Percentiles rank a stretch among this genome's conserved stretches.
These are phyloP conservation scores for Dallia pectoralis DNA, from an alignment of 2,797 vertebrate species.

Conservation along the genomic window DNA sequence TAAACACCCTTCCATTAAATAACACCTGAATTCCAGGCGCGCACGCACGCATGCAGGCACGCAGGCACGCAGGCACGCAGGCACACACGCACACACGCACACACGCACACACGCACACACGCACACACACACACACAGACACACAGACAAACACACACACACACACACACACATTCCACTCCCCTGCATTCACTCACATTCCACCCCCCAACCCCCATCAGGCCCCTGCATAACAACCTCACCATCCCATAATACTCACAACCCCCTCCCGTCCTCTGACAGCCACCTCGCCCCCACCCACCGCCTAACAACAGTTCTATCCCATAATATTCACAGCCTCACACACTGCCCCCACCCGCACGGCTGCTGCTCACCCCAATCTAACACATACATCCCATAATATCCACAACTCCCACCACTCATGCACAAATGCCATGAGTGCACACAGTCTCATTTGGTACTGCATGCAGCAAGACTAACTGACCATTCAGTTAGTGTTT, in stretches of 20 bases:
- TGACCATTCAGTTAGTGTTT: conserved; percentile 28
- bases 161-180: conserved; percentile 47
- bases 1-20: conserved; percentile 37
- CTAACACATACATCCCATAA: conserved; percentile 77
- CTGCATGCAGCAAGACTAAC: conserved; percentile 46
- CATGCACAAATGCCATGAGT: conserved; percentile 4
- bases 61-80: no score
- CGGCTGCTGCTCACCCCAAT: conserved; percentile 57
- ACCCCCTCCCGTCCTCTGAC: conserved; percentile 48
- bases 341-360: conserved; percentile 59
- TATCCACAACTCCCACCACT: conserved; percentile 54
- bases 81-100: no score
- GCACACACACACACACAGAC: no score
- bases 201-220: conserved; percentile 35
- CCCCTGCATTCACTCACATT: conserved; percentile 42
- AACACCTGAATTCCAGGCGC: conserved; percentile 69
- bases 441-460: conserved; percentile 55
- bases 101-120: no score
- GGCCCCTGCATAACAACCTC: conserved; percentile 38
- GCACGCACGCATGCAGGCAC: no score
- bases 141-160: no score
- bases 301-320: conserved; percentile 49
- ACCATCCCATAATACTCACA: conserved; percentile 75
- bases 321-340: conserved; percentile 75
- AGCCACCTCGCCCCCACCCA: conserved; percentile 43